Percentiles rank a stretch among this genome's conserved stretches.
These are phyloP conservation scores for Pristionchus maxplancki DNA, from an alignment of 2,888 invertebrate genomes.

Conservation along the genomic window DNA sequence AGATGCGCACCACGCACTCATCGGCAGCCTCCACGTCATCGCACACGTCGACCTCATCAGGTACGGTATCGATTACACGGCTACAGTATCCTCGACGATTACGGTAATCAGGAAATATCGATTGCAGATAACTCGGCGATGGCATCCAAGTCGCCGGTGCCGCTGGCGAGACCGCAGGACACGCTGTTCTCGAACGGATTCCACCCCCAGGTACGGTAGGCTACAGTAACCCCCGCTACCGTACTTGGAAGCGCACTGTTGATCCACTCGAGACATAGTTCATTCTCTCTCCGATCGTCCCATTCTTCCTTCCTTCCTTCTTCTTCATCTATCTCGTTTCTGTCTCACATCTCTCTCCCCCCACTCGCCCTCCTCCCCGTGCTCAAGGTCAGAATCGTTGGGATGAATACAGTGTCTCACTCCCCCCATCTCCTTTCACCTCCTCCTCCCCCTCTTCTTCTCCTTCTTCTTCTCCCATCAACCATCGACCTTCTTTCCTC, in stretches of 20 bases:
- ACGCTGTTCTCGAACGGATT: slow-evolving; percentile 49
- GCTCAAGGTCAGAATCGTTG: slow-evolving; percentile 48
- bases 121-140: slow-evolving; percentile 36
- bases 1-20: slow-evolving; percentile 49
- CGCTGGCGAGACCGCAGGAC: slow-evolving; percentile 39
- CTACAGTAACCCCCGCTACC: background rate
- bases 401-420: slow-evolving; percentile 32
- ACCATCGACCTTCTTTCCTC: slow-evolving; percentile 5
- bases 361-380: background rate
- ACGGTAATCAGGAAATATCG: background rate
- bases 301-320: slow-evolving; percentile 37
- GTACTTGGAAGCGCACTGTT: background rate
- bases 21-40: slow-evolving; percentile 46
- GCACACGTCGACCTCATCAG: slow-evolving; percentile 47
- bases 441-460: background rate
- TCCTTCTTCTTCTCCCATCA: background rate
- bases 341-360: background rate
- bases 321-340: slow-evolving; percentile 25
- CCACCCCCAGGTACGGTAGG: slow-evolving; percentile 48
- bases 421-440: slow-evolving; percentile 17
- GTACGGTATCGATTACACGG: background rate
- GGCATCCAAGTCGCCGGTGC: slow-evolving; percentile 30
- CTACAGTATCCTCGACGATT: background rate
- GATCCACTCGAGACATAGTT: background rate
- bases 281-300: background rate